Evolutionary conservation across 2,113 vertebrate species (phyloP).

Genomic region (Indri indri): DNA sequence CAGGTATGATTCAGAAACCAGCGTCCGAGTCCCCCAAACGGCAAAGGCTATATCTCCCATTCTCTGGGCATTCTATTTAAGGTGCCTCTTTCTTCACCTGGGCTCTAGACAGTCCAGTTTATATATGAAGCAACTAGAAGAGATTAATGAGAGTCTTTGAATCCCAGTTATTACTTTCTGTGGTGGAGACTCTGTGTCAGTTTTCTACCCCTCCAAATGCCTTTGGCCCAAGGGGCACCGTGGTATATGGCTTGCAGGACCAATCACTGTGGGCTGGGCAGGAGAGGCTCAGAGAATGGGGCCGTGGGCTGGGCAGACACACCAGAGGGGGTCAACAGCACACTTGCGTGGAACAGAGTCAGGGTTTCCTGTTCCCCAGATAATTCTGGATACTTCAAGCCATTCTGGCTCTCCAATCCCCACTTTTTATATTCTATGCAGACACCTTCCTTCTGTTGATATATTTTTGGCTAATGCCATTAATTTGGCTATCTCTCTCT

Average conservation of each 20-base stretch:
- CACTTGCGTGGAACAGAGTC: background rate
- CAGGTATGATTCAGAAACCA: background rate
- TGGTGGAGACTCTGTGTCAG: background rate
- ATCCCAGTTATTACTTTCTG: background rate
- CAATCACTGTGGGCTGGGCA: background rate
- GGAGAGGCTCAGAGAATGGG: background rate
- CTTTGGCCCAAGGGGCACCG: background rate
- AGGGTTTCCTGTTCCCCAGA: background rate
- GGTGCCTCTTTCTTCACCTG: background rate
- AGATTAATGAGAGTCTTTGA: background rate
- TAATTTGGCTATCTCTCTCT: background rate
- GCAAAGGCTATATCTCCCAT: background rate
- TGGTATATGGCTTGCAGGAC: background rate
- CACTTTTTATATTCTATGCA: background rate
- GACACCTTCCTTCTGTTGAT: background rate
- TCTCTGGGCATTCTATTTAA: background rate
- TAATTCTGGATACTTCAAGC: background rate
- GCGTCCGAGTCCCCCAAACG: background rate
- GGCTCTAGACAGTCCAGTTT: background rate
- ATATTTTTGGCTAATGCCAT: background rate
- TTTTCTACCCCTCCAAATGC: background rate
- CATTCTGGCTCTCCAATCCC: background rate
- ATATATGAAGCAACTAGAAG: background rate
- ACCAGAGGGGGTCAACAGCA: background rate
- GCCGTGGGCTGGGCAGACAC: background rate